These are phyloP conservation scores for Galeopsomyia nigrocyanea DNA, from an alignment of 2,888 invertebrate genomes.

Conservation along the genomic window DNA sequence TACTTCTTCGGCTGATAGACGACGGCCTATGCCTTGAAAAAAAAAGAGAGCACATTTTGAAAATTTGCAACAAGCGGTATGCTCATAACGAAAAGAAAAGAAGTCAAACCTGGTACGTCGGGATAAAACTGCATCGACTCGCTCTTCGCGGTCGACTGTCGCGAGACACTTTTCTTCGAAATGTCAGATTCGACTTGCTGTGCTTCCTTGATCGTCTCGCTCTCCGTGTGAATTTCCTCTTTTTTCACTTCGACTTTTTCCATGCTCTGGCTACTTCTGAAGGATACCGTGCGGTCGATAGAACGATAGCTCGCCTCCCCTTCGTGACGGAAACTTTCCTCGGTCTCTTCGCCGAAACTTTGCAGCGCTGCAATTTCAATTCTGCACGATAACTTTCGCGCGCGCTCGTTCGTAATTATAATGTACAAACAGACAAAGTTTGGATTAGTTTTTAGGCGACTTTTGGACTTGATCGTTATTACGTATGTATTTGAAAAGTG, in stretches of 20 bases:
- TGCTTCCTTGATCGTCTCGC: neutral
- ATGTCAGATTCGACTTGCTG: neutral
- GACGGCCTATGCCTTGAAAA: slow-evolving; percentile 62
- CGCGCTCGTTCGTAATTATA: too few species aligned
- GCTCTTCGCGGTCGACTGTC: neutral
- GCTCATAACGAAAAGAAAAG: too few species aligned
- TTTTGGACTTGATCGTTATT: too few species aligned
- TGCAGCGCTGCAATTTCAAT: slow-evolving; percentile 26
- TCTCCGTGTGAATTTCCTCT: neutral
- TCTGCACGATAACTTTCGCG: neutral
- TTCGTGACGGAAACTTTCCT: slow-evolving; percentile 42
- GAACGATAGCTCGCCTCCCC: slow-evolving; percentile 34
- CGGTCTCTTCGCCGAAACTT: slow-evolving; percentile 45
- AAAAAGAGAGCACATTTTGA: too few species aligned
- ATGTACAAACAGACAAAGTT: too few species aligned
- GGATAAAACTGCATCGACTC: slow-evolving; percentile 48
- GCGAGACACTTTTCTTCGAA: slow-evolving; percentile 1
- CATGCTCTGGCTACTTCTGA: slow-evolving; percentile 1
- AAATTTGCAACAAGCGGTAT: too few species aligned
- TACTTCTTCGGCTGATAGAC: slow-evolving; percentile 59
- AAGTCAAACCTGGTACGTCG: slow-evolving; percentile 61
- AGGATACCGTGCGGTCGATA: slow-evolving; percentile 5
- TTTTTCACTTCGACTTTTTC: slow-evolving; percentile 7
- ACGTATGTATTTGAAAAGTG: too few species aligned
- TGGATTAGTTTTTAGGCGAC: too few species aligned